Evolutionary conservation across 1,140 invertebrate genomes (phyloP).

Genomic region (Polypedilum vanderplanki): DNA sequence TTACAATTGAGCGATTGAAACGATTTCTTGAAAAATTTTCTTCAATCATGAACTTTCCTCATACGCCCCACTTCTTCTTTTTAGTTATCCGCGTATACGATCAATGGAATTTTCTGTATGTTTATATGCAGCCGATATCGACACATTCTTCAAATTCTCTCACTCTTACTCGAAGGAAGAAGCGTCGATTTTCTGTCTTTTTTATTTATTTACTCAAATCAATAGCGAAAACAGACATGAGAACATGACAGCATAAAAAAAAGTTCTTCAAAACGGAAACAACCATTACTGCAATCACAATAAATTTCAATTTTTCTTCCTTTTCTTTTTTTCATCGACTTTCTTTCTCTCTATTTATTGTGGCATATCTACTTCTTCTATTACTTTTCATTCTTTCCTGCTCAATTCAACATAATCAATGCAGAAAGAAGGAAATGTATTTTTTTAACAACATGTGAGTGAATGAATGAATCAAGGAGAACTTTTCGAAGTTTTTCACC

Average conservation of each 20-base stretch:
- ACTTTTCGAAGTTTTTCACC: too few species aligned
- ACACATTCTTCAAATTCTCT: too few species aligned
- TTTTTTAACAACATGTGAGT: not conserved
- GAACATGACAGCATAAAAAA: not conserved
- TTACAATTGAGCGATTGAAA: constrained; percentile 18
- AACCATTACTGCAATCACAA: constrained; percentile 13
- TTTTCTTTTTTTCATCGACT: not conserved
- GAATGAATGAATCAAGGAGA: too few species aligned
- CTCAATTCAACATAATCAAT: not conserved
- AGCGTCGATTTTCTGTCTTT: not conserved
- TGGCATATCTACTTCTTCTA: constrained; percentile 17
- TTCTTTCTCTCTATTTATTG: not conserved
- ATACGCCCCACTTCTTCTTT: not conserved
- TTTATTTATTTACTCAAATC: constrained; percentile 7
- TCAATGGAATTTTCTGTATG: not conserved
- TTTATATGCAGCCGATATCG: too few species aligned
- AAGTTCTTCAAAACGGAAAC: not conserved
- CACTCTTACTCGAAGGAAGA: not conserved
- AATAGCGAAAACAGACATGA: not conserved
- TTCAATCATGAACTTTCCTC: constrained; percentile 10
- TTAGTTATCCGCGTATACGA: not conserved
- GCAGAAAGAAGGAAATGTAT: not conserved
- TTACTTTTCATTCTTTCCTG: too few species aligned
- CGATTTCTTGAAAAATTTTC: constrained; percentile 4
- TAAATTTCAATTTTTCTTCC: constrained; percentile 12